phyloP scores from a whole-genome alignment of 2,113 vertebrate species.

The Orycteropus afer region DNA sequence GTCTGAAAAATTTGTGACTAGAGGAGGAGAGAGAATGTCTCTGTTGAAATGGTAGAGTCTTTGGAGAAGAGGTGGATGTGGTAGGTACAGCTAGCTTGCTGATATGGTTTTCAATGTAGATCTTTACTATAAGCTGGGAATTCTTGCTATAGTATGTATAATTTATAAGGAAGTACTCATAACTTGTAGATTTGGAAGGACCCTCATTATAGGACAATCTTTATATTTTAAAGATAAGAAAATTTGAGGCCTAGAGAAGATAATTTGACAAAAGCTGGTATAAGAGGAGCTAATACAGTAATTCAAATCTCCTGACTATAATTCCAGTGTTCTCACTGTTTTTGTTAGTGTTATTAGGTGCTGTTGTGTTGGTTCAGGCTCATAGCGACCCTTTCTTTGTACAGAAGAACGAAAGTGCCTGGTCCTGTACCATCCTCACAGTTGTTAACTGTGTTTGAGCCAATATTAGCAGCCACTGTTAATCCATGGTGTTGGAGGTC shows the following conservation, averaged over 20 bases:
- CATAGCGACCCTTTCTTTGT: too few relatives aligned
- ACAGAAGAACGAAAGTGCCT: too few relatives aligned
- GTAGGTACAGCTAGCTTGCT: neutral
- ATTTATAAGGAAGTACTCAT: slow-evolving; percentile 4
- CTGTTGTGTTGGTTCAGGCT: too few relatives aligned
- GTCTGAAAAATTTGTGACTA: neutral
- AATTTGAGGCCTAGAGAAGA: neutral
- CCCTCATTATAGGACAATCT: neutral
- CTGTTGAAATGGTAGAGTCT: neutral
- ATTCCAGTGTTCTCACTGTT: neutral
- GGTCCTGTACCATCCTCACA: too few relatives aligned
- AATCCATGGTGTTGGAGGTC: too few relatives aligned
- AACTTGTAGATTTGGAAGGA: neutral
- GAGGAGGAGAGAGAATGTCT: neutral
- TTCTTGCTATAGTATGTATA: neutral
- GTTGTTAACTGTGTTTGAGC: too few relatives aligned
- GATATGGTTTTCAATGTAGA: neutral
- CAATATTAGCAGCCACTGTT: too few relatives aligned
- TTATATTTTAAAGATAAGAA: neutral
- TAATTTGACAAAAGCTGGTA: neutral
- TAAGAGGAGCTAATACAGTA: neutral
- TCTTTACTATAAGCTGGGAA: neutral
- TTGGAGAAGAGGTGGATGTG: neutral
- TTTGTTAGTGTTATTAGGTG: too few relatives aligned
- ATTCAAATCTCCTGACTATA: neutral